phyloP scores from a whole-genome alignment of 1,140 invertebrate species.

The Rhagoletis pomonella region DNA sequence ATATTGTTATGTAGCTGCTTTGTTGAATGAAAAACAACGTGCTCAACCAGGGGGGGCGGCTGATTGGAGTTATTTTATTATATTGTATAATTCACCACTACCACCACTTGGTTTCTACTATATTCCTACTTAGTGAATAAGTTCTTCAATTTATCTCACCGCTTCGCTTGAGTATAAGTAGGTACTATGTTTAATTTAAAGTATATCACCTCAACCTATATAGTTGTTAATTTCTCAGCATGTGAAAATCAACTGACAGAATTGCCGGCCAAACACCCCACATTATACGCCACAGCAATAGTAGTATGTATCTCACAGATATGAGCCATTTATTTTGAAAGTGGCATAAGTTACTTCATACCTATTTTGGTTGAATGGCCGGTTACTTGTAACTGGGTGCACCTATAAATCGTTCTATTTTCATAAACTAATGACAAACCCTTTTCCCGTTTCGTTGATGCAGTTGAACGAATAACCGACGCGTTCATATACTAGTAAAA shows the following conservation, averaged over 20 bases:
- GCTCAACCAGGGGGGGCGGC: not conserved
- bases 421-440: no score
- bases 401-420: no score
- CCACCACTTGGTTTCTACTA: not conserved
- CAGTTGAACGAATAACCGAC: no score
- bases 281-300: conserved; percentile 13
- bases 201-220: conserved; percentile 20
- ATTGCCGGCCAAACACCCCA: conserved; percentile 46
- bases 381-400: no score
- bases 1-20: conserved; percentile 36
- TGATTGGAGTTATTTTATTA: conserved; percentile 40
- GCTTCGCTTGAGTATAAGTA: not conserved
- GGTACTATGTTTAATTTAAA: not conserved
- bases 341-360: no score
- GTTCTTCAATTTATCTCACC: conserved; percentile 5
- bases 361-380: no score
- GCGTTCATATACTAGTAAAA: no score
- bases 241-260: conserved; percentile 37
- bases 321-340: no score
- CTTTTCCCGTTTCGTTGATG: no score
- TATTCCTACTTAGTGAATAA: not conserved
- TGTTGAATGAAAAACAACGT: not conserved
- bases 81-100: conserved; percentile 51
- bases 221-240: conserved; percentile 41
- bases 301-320: conserved; percentile 5